Percentiles rank a stretch among this genome's conserved stretches.
These are phyloP conservation scores for Tethea ocularis DNA, from an alignment of 2,888 invertebrate species.

Conservation along the genomic window DNA sequence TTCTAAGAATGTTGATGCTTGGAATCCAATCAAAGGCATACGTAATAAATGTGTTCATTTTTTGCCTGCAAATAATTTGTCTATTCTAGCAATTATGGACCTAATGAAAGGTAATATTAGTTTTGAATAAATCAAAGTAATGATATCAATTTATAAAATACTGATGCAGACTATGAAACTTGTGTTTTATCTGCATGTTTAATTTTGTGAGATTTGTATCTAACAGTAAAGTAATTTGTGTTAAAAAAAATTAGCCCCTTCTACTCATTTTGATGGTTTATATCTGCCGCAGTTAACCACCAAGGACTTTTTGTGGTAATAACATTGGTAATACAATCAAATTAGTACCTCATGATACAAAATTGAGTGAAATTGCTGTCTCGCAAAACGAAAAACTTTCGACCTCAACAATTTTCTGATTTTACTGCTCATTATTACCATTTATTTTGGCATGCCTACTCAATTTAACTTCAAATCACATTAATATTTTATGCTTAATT, in stretches of 20 bases:
- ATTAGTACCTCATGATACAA: too few relatives aligned
- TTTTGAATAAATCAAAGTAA: constrained; percentile 6
- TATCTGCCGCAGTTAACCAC: too few relatives aligned
- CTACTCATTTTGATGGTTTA: too few relatives aligned
- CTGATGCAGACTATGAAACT: too few relatives aligned
- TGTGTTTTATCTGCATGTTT: neutral
- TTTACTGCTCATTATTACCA: neutral
- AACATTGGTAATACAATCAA: too few relatives aligned
- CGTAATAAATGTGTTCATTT: neutral
- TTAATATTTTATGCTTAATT: neutral
- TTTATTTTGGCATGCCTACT: neutral
- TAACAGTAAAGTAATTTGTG: neutral
- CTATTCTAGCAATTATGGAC: neutral
- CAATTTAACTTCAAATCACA: neutral
- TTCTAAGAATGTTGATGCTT: constrained; percentile 2
- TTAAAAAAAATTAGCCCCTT: too few relatives aligned
- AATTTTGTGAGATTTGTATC: neutral
- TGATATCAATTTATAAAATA: too few relatives aligned
- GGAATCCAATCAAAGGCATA: constrained; percentile 11
- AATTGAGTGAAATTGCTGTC: neutral
- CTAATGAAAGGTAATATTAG: neutral
- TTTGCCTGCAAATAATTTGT: neutral
- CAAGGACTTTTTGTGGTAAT: too few relatives aligned
- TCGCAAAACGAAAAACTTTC: neutral
- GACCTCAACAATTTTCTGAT: neutral